Percentiles rank a stretch among this genome's conserved stretches.
Conservation (phyloP, 2,113 vertebrate species). For the Sceloporus tristichus region DNA sequence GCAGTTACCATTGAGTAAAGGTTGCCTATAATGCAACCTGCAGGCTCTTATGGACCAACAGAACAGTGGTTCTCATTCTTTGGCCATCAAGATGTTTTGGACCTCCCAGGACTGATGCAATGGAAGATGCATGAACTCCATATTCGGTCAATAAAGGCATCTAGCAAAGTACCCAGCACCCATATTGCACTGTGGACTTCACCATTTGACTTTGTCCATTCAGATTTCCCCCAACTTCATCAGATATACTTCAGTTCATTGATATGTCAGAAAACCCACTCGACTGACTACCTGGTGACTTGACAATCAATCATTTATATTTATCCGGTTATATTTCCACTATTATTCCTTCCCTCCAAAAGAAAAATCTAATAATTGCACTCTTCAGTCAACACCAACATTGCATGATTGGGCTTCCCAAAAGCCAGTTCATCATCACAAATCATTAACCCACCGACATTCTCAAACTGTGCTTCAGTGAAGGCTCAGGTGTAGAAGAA, state of each 20-base stretch:
- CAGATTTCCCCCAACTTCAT: background rate
- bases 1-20: background rate
- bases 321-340: background rate
- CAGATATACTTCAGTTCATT: background rate
- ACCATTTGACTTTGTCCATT: background rate
- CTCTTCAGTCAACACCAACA: background rate
- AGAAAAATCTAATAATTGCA: background rate
- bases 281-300: background rate
- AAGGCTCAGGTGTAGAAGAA: constrained; percentile 23
- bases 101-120: background rate
- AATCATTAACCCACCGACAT: background rate
- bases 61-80: no score
- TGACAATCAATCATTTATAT: background rate
- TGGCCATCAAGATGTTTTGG: no score
- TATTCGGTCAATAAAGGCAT: background rate
- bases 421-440: background rate
- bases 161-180: background rate
- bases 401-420: background rate
- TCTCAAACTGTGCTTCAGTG: background rate
- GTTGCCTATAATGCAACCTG: background rate
- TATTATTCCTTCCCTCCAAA: background rate
- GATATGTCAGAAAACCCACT: background rate
- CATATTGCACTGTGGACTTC: background rate
- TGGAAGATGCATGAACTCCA: background rate
- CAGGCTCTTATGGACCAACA: background rate